These are phyloP conservation scores for Chaenocephalus aceratus DNA, from an alignment of 2,113 vertebrate species.

Conservation along the genomic window DNA sequence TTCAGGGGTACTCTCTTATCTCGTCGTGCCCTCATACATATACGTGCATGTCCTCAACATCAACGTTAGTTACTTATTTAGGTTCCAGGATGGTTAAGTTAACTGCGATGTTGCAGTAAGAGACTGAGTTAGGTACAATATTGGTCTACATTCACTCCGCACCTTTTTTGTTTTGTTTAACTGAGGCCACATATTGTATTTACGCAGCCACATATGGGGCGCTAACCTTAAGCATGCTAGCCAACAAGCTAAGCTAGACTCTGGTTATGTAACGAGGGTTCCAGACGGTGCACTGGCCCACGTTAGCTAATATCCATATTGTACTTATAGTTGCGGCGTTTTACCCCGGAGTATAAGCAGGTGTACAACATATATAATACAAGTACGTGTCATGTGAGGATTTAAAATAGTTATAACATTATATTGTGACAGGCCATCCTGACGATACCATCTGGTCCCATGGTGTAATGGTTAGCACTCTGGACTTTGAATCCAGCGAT, in stretches of 20 bases:
- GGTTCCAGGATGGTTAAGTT: not conserved
- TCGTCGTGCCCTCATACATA: not conserved
- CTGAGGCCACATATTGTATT: too few relatives aligned
- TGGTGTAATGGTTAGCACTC: slow-evolving; percentile 89
- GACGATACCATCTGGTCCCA: slow-evolving; percentile 10
- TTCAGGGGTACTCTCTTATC: not conserved
- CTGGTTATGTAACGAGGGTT: too few relatives aligned
- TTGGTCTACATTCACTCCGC: not conserved
- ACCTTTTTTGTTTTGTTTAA: too few relatives aligned
- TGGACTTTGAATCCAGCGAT: slow-evolving; percentile 92
- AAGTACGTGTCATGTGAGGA: too few relatives aligned
- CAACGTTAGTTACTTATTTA: not conserved
- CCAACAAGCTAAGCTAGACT: not conserved
- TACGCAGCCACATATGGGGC: too few relatives aligned
- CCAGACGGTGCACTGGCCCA: not conserved
- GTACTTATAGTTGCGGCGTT: too few relatives aligned
- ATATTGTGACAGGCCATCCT: not conserved
- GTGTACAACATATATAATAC: too few relatives aligned
- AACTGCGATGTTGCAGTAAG: not conserved
- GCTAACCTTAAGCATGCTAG: too few relatives aligned
- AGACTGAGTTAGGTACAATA: too few relatives aligned
- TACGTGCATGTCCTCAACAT: not conserved
- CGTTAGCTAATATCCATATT: not conserved
- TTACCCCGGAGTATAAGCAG: fast-evolving
- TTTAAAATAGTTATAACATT: too few relatives aligned